Percentiles rank a stretch among this genome's conserved stretches.
Conservation (phyloP, 2,797 vertebrate species). For the Eurystomus glaucurus region DNA sequence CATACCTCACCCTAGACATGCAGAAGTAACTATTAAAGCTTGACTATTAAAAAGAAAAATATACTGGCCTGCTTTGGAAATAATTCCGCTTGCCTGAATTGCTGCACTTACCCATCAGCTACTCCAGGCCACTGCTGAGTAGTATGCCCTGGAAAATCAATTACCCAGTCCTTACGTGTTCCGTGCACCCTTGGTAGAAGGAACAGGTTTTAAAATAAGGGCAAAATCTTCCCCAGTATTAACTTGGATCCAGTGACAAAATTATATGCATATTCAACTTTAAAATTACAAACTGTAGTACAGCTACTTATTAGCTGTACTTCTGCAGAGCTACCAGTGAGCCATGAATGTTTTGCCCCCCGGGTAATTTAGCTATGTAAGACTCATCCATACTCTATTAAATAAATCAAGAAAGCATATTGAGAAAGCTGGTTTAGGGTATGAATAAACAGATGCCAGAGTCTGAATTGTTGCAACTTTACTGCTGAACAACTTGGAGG, state of each 20-base stretch:
- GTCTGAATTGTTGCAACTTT: not conserved
- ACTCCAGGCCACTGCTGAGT: not conserved
- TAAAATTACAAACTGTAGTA: not conserved
- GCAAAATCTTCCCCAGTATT: not conserved
- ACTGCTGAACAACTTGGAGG: not conserved
- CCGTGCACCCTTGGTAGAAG: not conserved
- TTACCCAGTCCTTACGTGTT: not conserved
- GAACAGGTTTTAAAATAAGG: not conserved
- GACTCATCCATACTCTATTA: not conserved
- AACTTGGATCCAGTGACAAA: not conserved
- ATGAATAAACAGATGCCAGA: slow-evolving; percentile 22
- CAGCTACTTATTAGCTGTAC: not conserved
- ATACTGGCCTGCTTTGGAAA: not conserved
- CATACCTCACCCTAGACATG: not conserved
- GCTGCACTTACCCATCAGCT: not conserved
- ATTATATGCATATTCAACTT: slow-evolving; percentile 10
- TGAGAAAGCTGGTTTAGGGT: not conserved
- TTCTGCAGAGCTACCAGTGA: slow-evolving; percentile 6
- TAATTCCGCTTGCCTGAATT: not conserved
- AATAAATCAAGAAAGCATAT: not conserved
- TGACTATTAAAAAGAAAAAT: not conserved
- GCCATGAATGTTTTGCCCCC: not conserved
- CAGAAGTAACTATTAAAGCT: not conserved
- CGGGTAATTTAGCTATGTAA: not conserved
- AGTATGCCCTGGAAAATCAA: not conserved